Conservation (phyloP, 2,113 vertebrate species). For the Sceloporus tristichus region DNA sequence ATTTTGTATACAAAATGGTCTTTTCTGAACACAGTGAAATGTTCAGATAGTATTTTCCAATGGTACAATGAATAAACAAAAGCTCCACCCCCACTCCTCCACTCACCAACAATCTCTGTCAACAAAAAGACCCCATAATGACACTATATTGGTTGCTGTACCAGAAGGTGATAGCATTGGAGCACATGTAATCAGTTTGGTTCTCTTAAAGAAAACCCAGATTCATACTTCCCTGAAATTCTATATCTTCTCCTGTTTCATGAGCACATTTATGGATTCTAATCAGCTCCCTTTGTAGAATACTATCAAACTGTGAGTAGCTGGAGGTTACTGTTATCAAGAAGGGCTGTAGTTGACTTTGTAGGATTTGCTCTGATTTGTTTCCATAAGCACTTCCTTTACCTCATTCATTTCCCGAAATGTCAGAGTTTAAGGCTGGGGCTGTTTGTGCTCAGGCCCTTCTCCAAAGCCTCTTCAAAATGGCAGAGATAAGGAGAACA, state of each 20-base stretch:
- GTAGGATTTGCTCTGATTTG: neutral
- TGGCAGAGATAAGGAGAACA: neutral
- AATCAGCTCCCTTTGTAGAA: neutral
- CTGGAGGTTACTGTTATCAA: no score
- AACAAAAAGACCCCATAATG: neutral
- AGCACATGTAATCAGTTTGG: neutral
- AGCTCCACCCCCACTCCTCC: neutral
- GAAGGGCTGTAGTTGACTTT: neutral
- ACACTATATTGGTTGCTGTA: conserved; percentile 8
- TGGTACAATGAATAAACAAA: neutral
- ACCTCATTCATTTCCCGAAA: neutral
- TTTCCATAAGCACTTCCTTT: neutral
- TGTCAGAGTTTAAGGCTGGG: neutral
- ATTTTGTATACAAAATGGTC: conserved; percentile 29
- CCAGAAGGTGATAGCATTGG: neutral
- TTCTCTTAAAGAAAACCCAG: neutral
- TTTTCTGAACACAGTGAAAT: neutral
- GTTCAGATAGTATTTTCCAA: neutral
- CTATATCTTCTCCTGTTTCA: no score
- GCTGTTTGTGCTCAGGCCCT: neutral
- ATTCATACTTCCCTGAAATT: neutral
- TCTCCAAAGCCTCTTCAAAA: neutral
- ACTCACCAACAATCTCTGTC: conserved; percentile 31
- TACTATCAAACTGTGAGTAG: neutral
- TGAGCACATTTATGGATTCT: neutral